Evolutionary conservation across 2,888 invertebrate genomes (phyloP), one percentile per base, ranked within the genome.

Genomic region (Chrysina gloriosa): DNA sequence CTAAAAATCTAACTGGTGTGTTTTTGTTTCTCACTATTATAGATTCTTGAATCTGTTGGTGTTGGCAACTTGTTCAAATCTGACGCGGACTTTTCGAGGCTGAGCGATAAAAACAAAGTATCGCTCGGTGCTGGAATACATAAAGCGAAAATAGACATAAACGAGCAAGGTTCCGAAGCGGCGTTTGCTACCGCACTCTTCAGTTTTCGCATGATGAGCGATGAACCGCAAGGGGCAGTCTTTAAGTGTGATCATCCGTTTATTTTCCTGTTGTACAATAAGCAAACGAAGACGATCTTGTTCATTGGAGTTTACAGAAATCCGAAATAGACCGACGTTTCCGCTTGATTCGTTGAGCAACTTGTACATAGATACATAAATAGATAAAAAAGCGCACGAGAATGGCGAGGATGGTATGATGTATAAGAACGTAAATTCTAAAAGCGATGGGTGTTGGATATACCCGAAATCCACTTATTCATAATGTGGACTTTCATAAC

Each of bases 171-270:
- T 31, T 92, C 95, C 1, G 91, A 91, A 58, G 96, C 96, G 0
- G 91, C 95, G 0, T 95, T 95, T 0, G 93, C 95, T 1, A 94
- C 95, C 0, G 92, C 93, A 0, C 83, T 95, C 50, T 92, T 95
- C 80, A 91, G 90, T 34, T 94, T 93, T 87, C 87, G 95, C 9
- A 94, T 94, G 34, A 77, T 78, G 76, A 72, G 72, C 39, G 80
- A 79, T 63, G 79, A 80, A 39, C 63, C 29, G 25, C 65, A 69
- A 27, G 71, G 73, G 0, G 69, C 70, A 16, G 85, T 89, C 0
- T 94, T 95, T 83, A 87, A 88, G 54, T 93, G 93, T 76, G 90
- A 94, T 84, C 92, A 92, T 85, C 95, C 95, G 0, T 95, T 95
- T 84, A 86, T 93, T 19, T 95, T 93, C 81, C 81, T 94, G 56